phyloP scores from a whole-genome alignment of 2,113 vertebrate species.

The Siniperca knerii region DNA sequence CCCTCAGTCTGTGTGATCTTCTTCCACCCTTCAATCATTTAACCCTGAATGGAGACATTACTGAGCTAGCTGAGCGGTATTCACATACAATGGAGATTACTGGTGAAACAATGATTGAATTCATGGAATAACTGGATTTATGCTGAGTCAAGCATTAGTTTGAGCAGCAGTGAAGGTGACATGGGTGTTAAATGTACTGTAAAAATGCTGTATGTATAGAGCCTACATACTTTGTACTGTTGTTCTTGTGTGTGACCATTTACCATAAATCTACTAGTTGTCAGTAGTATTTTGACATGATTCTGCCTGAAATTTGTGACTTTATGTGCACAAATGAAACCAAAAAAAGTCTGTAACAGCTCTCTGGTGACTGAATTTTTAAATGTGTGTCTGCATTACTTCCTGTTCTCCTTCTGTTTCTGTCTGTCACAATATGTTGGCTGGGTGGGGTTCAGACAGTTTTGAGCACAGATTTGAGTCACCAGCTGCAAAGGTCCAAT shows the following conservation, averaged over 20 bases:
- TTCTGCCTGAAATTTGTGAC: background rate
- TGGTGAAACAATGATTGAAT: constrained; percentile 33
- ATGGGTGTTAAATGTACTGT: background rate
- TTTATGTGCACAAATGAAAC: background rate
- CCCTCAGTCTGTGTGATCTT: background rate
- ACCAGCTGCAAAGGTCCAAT: background rate
- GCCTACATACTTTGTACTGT: background rate
- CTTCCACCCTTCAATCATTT: background rate
- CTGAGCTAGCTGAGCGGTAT: background rate
- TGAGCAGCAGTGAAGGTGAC: background rate
- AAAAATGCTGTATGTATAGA: background rate
- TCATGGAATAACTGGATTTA: constrained; percentile 30
- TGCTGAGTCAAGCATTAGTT: constrained; percentile 12
- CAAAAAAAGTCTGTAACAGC: background rate
- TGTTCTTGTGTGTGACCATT: background rate
- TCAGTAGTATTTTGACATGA: background rate
- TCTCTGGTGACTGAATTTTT: background rate
- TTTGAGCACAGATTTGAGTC: background rate
- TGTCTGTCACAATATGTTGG: background rate
- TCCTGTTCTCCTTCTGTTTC: background rate
- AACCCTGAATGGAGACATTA: background rate
- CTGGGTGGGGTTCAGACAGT: background rate
- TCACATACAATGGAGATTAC: constrained; percentile 53
- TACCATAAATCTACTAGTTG: background rate
- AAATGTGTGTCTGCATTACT: background rate